Base-by-base conservation (phyloP, 2,113 vertebrate species). In the Paradoxurus hermaphroditus region DNA sequence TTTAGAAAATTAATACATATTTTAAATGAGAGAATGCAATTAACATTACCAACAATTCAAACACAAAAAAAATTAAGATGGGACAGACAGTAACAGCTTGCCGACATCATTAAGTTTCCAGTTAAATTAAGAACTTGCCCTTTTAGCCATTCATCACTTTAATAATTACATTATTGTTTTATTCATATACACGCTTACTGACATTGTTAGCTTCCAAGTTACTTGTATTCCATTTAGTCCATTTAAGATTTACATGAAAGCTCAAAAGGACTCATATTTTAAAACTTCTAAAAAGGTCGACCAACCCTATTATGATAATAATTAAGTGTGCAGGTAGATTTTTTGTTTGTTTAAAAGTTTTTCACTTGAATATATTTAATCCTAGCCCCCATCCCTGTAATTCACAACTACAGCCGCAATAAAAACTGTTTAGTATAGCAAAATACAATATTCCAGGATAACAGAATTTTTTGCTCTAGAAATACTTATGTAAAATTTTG, bases 211-310 rank as follows among this genome's bases (percentile, higher is more conserved):
- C 88, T 93, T 87, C 95, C 73, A 97, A 94, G 31, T 86, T 87
- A 87, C 59, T 83, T 67, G 94, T 59, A 95, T 19, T 96, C 70
- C 96, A 92, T 73, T 96, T 91, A 95, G 36, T 88, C 49, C 94
- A 96, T 53, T 96, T 96, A 94, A 97, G 70, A 85, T 90, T 92
- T 94, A 97, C 97, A 97, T 88, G 90, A 95, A 97, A 96, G 78
- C 94, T 98, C 97, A 97, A 98, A 97, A 98, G 97, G 97, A 97
- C 96, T 98, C 98, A 97, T 97, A 96, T 97, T 97, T 97, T 19
- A 98, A 97, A 97, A 97, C 94, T 98, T 96, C 96, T 97, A 97
- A 97, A 91, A 51, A 92, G 97, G 97, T 94, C 97, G 97, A 96
- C 36, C 96, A 94, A 97, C 97, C 96, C 93, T 86, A 94, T 73